Base-by-base conservation (phyloP, 2,888 invertebrate species). In the Melinopterus prodromus region DNA sequence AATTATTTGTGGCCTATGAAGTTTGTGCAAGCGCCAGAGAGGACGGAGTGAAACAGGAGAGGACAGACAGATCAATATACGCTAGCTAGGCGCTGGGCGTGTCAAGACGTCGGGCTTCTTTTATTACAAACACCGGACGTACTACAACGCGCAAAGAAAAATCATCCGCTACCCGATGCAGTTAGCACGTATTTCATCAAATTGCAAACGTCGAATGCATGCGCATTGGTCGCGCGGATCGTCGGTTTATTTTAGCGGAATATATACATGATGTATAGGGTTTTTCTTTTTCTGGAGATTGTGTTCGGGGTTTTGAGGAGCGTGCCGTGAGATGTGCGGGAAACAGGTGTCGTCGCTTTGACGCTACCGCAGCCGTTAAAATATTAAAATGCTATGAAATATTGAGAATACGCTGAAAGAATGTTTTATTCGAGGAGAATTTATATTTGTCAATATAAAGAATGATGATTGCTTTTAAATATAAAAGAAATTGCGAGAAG, bases 21-120 rank as follows among this genome's bases (percentile, higher is more conserved):
- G 36, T 78, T 71, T 78, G 80, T 78, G 70, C 70, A 75, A 77
- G 78, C 77, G 82, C 75, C 77, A 79, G 78, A 81, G 79, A 81
- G 81, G 53, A 79, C 80, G 82, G 77, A 78, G 80, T 80, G 78
- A 77, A 80, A 79, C 80, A 80, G 82, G 83, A 36, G 81, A 82
- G 82, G 82, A 81, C 83, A 83, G 84, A 82, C 84, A 85, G 86
- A 86, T 86, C 86, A 85, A 86, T 86, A 86, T 85, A 85, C 84
- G 85, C 83, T 80, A 82, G 84, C 84, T 82, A 84, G 83, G 83
- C 81, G 83, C 84, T 84, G 85, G 85, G 85, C 84, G 85, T 85
- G 85, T 84, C 85, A 74, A 74, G 74, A 74, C 74, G 74, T 7
- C 53, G 53, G 53, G 53, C 53, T 53, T 53, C 53, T 53, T 53